phyloP scores from a whole-genome alignment of 2,113 vertebrate genomes.

The Nannobrachium achirus region DNA sequence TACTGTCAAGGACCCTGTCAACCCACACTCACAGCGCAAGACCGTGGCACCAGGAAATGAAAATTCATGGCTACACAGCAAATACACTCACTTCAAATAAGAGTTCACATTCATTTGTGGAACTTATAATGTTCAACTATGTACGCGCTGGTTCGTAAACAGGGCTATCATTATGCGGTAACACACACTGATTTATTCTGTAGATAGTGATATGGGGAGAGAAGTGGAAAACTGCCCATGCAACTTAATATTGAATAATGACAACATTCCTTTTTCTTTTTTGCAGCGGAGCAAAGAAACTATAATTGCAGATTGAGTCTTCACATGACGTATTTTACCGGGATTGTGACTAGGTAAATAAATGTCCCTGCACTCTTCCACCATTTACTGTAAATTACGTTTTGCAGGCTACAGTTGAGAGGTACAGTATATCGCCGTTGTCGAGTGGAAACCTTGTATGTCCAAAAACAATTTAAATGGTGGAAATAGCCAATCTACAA shows the following conservation, averaged over 20 bases:
- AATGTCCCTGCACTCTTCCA: neutral
- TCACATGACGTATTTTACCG: neutral
- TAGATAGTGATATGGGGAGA: slow-evolving; percentile 12
- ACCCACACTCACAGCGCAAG: neutral
- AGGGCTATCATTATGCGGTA: slow-evolving; percentile 11
- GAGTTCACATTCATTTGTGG: slow-evolving; percentile 8
- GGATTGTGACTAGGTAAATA: neutral
- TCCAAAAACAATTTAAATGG: no score
- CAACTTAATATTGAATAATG: slow-evolving; percentile 7
- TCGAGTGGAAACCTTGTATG: no score
- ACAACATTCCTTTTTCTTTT: neutral
- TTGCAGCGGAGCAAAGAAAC: neutral
- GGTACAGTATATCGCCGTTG: no score
- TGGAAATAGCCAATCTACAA: no score
- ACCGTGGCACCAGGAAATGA: neutral
- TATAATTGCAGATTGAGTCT: neutral
- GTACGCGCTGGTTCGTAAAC: slow-evolving; percentile 12
- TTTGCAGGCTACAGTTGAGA: neutral
- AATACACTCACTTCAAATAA: neutral
- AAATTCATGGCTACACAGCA: neutral
- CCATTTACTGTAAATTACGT: neutral
- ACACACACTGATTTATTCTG: slow-evolving; percentile 8
- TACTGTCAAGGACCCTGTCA: slow-evolving; percentile 28
- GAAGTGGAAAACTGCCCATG: slow-evolving; percentile 1
- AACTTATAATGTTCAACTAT: slow-evolving; percentile 9